Percentiles rank a stretch among this genome's conserved stretches.
These are phyloP conservation scores for Hucho hucho DNA, from an alignment of 2,113 vertebrate species.

Conservation along the genomic window DNA sequence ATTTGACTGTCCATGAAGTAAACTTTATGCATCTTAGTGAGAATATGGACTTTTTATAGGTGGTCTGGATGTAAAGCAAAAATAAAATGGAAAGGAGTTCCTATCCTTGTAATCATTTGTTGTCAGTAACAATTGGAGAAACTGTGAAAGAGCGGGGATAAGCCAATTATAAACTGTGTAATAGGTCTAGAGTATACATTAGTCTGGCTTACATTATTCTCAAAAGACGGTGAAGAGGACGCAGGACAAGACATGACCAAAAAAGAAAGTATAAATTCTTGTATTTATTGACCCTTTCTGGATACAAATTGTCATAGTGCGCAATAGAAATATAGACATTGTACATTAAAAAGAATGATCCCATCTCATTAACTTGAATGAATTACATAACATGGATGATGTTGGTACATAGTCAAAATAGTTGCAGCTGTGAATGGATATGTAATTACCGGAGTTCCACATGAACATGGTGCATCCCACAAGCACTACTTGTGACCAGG, in stretches of 20 bases:
- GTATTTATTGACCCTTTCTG: slow-evolving; percentile 75
- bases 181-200: too few relatives aligned
- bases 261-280: slow-evolving; percentile 62
- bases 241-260: neutral
- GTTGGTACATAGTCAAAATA: slow-evolving; percentile 24
- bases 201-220: too few relatives aligned
- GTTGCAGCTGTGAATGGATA: slow-evolving; percentile 28
- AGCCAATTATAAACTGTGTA: too few relatives aligned
- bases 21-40: neutral
- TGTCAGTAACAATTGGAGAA: neutral
- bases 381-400: slow-evolving; percentile 42
- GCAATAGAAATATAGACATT: slow-evolving; percentile 79
- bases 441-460: slow-evolving; percentile 39
- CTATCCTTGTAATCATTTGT: neutral
- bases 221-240: neutral
- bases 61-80: slow-evolving; percentile 7
- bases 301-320: slow-evolving; percentile 74
- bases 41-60: neutral
- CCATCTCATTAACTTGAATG: slow-evolving; percentile 65
- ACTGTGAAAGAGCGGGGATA: too few relatives aligned
- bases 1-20: neutral
- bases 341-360: slow-evolving; percentile 75
- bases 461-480: slow-evolving; percentile 26
- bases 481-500: too few relatives aligned
- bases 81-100: neutral